Base-by-base conservation (phyloP, 1,140 invertebrate species). In the Plutomurus gul region DNA sequence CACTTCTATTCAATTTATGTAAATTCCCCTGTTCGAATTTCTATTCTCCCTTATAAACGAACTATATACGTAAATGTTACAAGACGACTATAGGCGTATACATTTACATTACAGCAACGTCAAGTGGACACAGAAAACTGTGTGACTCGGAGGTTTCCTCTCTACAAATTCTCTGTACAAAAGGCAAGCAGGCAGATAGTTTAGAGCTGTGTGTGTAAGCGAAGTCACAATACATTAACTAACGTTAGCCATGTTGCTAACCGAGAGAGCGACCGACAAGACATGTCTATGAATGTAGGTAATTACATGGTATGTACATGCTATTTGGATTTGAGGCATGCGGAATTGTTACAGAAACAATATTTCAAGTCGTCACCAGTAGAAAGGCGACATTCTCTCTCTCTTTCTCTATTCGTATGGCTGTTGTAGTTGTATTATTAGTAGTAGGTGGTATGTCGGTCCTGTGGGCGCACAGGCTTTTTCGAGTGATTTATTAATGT, bases 271-370 rank as follows among this genome's bases (percentile, higher is more conserved):
- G 25, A 65, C 27, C 27, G 27, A 65, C 27, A 65, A 33, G 56
- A 65, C 27, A 33, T n/a, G 56, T 33, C 25, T n/a, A n/a, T 65
- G 56, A 65, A 65, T 65, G 56, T 65, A 65, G 56, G 56, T 65
- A 65, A 65, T 65, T 65, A 65, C 56, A 33, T 33, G 56, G 25
- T 33, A 65, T 65, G 56, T 65, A 27, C 56, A 33, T 65, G 36
- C 56, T 33, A 65, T 65, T 65, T 65, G 56, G 56, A 65, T 65
- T 65, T 65, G 56, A 65, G 56, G 56, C 56, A 65, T 65, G 56
- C 13, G n/a, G 25, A 65, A 65, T 60, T 30, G 56, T n/a, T 18
- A 18, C 25, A 65, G 30, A 65, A 27, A 65, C 56, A 65, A 65
- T 65, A 65, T 65, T 65, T 65, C 56, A 65, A 65, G 56, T 65